phyloP scores from a whole-genome alignment of 2,797 vertebrate species.

The Alauda arvensis region DNA sequence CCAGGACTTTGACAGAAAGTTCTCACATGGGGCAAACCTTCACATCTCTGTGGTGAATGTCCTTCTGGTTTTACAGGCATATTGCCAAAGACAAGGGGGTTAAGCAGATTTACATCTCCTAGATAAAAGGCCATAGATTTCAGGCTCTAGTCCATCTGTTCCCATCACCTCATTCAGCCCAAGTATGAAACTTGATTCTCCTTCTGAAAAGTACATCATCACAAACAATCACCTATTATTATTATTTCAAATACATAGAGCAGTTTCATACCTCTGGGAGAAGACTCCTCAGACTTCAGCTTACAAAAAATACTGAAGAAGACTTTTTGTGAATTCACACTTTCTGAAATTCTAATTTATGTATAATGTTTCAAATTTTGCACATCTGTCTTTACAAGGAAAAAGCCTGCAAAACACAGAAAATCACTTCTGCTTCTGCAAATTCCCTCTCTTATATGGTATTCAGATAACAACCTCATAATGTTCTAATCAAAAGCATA shows the following conservation, averaged over 20 bases:
- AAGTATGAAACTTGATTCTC: neutral
- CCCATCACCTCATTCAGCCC: neutral
- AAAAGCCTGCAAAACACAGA: neutral
- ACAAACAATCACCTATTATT: neutral
- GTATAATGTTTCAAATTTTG: neutral
- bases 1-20: neutral
- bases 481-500: neutral
- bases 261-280: neutral
- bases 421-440: neutral
- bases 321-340: neutral
- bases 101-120: neutral
- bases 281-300: neutral
- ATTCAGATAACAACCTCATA: neutral
- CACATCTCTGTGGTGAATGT: neutral
- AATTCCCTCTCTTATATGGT: neutral
- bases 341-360: conserved; percentile 7
- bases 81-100: neutral
- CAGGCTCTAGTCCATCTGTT: neutral
- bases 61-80: neutral
- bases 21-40: neutral
- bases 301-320: neutral
- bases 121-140: neutral
- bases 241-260: neutral
- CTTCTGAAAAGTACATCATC: neutral
- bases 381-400: neutral